Evolutionary conservation across 1,140 invertebrate species (phyloP).

Genomic region (Bombus confusus): DNA sequence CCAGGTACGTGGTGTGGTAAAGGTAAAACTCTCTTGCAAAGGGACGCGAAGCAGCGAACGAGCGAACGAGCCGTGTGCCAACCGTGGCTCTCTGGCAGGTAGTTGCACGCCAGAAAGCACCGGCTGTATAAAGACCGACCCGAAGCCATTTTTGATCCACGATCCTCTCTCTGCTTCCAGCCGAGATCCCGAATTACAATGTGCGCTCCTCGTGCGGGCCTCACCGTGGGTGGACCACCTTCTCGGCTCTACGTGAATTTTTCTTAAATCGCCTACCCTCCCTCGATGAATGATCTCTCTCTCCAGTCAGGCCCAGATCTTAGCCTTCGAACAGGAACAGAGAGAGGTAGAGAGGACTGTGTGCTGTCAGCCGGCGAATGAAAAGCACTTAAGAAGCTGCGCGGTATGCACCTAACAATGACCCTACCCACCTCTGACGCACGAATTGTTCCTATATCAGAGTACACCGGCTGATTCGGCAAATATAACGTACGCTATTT

Average conservation of each 20-base stretch:
- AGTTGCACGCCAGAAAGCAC: conserved; percentile 37
- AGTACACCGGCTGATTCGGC: conserved; percentile 39
- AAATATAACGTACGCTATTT: conserved; percentile 26
- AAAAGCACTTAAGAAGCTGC: conserved; percentile 37
- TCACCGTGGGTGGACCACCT: conserved; percentile 35
- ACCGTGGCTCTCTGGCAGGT: conserved; percentile 20
- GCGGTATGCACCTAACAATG: conserved; percentile 18
- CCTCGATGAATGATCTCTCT: conserved; percentile 12
- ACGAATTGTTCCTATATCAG: conserved; percentile 34
- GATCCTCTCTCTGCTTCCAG: conserved; percentile 30
- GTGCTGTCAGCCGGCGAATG: conserved; percentile 14
- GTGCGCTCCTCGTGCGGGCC: neutral
- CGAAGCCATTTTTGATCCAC: conserved; percentile 45
- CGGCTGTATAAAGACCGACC: conserved; percentile 23
- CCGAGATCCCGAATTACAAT: conserved; percentile 37
- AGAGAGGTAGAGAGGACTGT: neutral
- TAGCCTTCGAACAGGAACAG: neutral
- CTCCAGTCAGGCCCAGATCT: neutral
- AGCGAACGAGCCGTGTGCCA: conserved; percentile 3
- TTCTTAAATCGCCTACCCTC: conserved; percentile 35
- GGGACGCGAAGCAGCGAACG: conserved; percentile 21
- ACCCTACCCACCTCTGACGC: conserved; percentile 39
- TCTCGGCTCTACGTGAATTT: conserved; percentile 21
- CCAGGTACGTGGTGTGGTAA: conserved; percentile 21
- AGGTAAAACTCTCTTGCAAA: conserved; percentile 25